phyloP scores from a whole-genome alignment of 30 jellyfish, hydroid and myxozoan genomes.

The Chrysaora quinquecirrha region DNA sequence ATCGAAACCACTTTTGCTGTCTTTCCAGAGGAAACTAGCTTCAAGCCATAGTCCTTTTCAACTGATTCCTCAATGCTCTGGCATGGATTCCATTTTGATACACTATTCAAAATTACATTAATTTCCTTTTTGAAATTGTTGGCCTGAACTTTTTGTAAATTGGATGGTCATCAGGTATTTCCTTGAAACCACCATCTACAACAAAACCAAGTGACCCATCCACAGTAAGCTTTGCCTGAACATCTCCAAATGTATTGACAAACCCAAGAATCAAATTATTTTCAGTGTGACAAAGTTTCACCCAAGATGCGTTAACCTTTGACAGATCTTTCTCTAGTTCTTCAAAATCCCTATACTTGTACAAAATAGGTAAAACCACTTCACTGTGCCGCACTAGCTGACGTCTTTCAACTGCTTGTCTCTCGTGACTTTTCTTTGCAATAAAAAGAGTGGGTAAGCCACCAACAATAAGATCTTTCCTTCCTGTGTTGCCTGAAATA shows the following conservation, averaged over 20 bases:
- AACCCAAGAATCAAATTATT: conserved; percentile 9
- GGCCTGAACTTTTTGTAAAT: conserved; percentile 27
- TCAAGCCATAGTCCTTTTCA: no score
- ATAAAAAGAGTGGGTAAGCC: conserved; percentile 20
- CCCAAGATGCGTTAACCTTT: conserved; percentile 21
- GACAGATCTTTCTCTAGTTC: conserved; percentile 13
- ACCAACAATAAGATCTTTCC: conserved; percentile 30
- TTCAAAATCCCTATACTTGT: conserved; percentile 35
- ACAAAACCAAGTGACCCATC: conserved; percentile 41
- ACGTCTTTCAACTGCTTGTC: conserved; percentile 21
- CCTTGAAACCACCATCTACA: conserved; percentile 21
- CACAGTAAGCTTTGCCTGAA: conserved; percentile 13
- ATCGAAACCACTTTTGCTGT: no score
- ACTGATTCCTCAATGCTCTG: no score
- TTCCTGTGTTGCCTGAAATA: conserved; percentile 37
- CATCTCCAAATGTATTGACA: conserved; percentile 24
- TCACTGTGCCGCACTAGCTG: conserved; percentile 17
- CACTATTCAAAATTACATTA: conserved; percentile 11
- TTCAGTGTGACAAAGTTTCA: conserved; percentile 16
- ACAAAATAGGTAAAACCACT: conserved; percentile 15
- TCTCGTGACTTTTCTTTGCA: conserved; percentile 17
- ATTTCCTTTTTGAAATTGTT: conserved; percentile 29
- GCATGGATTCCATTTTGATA: conserved; percentile 17
- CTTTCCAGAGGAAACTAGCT: no score
- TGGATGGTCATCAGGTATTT: conserved; percentile 27